Conservation (phyloP, 2,888 invertebrate genomes). For the Dryocosmus kuriphilus region DNA sequence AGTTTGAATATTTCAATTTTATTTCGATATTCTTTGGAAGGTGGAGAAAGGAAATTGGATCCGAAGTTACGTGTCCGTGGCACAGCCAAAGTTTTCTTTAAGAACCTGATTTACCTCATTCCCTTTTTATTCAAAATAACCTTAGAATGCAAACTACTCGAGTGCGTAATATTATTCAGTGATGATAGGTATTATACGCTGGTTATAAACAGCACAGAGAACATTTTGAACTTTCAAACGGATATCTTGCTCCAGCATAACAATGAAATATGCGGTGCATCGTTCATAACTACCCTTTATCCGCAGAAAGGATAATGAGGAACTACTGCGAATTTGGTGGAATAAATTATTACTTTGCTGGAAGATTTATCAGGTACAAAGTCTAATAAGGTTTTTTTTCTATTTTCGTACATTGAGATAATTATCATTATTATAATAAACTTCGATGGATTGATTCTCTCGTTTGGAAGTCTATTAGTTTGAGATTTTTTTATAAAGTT, state of each 20-base stretch:
- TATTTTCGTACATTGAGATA: no score
- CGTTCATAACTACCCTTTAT: background rate
- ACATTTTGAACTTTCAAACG: conserved; percentile 17
- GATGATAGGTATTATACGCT: conserved; percentile 19
- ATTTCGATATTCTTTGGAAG: background rate
- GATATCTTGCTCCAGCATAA: background rate
- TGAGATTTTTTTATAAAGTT: no score
- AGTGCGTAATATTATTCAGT: conserved; percentile 16
- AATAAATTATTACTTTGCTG: background rate
- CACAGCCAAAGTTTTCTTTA: conserved; percentile 19
- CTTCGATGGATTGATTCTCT: no score
- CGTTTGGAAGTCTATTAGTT: no score
- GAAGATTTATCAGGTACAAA: no score
- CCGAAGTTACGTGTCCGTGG: conserved; percentile 3
- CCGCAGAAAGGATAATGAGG: background rate
- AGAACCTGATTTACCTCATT: background rate
- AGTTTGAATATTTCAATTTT: background rate
- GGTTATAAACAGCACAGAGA: conserved; percentile 21
- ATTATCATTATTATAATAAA: no score
- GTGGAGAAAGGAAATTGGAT: conserved; percentile 22
- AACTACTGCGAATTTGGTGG: background rate
- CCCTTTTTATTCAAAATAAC: conserved; percentile 15
- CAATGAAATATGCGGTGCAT: background rate
- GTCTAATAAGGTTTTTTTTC: no score
- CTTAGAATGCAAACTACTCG: background rate